Percentiles rank a stretch among this genome's conserved stretches.
Evolutionary conservation across 2,888 invertebrate genomes (phyloP).

Genomic region (Nomada ruficornis): DNA sequence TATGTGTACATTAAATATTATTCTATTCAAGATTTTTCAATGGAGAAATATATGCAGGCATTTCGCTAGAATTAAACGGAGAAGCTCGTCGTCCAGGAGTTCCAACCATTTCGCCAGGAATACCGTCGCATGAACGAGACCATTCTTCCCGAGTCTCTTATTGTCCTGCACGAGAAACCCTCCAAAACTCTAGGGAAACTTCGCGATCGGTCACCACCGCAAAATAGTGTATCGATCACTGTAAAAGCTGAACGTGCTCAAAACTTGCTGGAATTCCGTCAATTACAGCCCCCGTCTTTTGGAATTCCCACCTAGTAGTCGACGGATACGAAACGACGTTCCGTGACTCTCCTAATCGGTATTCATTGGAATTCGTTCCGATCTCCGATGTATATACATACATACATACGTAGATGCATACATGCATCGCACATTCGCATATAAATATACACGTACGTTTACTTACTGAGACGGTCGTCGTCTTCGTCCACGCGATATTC

Average conservation of each 20-base stretch:
- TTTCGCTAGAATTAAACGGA: neutral
- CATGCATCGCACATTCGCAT: neutral
- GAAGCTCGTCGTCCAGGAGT: neutral
- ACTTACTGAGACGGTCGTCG: slow-evolving; percentile 7
- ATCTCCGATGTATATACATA: slow-evolving; percentile 23
- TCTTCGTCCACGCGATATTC: slow-evolving; percentile 75
- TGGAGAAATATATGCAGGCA: neutral
- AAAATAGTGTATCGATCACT: slow-evolving; percentile 51
- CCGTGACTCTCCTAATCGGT: slow-evolving; percentile 66
- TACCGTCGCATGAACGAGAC: slow-evolving; percentile 18
- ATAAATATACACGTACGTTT: slow-evolving; percentile 1
- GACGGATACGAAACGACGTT: slow-evolving; percentile 61
- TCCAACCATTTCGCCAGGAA: neutral
- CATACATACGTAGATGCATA: slow-evolving; percentile 3
- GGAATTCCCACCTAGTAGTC: slow-evolving; percentile 59
- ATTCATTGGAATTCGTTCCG: slow-evolving; percentile 72
- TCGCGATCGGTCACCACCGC: slow-evolving; percentile 25
- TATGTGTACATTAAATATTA: too few species aligned
- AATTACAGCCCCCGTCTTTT: slow-evolving; percentile 60
- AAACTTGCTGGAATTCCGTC: slow-evolving; percentile 59
- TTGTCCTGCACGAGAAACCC: slow-evolving; percentile 3
- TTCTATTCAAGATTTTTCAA: too few species aligned
- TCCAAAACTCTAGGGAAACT: slow-evolving; percentile 44
- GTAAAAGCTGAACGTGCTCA: slow-evolving; percentile 55
- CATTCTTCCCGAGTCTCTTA: slow-evolving; percentile 42